Evolutionary conservation across 2,888 invertebrate genomes (phyloP).

Genomic region (Cryptocheilus praepositus): DNA sequence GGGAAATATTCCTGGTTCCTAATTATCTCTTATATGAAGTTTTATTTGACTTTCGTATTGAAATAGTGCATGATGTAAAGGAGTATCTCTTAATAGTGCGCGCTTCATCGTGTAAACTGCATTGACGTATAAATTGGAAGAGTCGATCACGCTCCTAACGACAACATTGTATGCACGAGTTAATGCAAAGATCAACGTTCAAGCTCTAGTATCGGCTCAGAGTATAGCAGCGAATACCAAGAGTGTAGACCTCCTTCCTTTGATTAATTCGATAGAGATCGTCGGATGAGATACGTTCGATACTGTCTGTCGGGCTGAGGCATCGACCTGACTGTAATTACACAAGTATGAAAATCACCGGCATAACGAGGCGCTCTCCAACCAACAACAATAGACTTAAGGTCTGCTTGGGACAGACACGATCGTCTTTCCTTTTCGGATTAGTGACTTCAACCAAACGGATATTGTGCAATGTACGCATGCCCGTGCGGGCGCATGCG

Average conservation of each 20-base stretch:
- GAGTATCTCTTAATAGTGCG: too few relatives aligned
- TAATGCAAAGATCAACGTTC: too few relatives aligned
- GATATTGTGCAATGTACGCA: conserved; percentile 43
- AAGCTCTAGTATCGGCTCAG: too few relatives aligned
- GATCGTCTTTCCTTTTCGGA: conserved; percentile 39
- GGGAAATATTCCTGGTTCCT: too few relatives aligned
- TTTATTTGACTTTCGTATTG: too few relatives aligned
- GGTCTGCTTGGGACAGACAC: conserved; percentile 12
- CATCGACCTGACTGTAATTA: conserved; percentile 14
- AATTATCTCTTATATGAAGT: too few relatives aligned
- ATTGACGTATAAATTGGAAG: too few relatives aligned
- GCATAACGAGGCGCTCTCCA: conserved; percentile 12
- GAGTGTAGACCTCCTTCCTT: conserved; percentile 5
- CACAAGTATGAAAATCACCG: conserved; percentile 13
- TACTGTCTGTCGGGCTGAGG: not conserved
- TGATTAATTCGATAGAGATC: conserved; percentile 6
- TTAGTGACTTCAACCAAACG: conserved; percentile 43
- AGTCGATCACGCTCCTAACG: too few relatives aligned
- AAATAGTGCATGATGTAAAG: too few relatives aligned
- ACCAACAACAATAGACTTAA: conserved; percentile 14
- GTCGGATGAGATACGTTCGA: not conserved
- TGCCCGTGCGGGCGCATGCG: conserved; percentile 31
- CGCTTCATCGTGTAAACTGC: too few relatives aligned
- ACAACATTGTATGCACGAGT: too few relatives aligned
- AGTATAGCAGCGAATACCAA: too few relatives aligned